Evolutionary conservation across 2,888 invertebrate species (phyloP).

Genomic region (Coremacera marginata): DNA sequence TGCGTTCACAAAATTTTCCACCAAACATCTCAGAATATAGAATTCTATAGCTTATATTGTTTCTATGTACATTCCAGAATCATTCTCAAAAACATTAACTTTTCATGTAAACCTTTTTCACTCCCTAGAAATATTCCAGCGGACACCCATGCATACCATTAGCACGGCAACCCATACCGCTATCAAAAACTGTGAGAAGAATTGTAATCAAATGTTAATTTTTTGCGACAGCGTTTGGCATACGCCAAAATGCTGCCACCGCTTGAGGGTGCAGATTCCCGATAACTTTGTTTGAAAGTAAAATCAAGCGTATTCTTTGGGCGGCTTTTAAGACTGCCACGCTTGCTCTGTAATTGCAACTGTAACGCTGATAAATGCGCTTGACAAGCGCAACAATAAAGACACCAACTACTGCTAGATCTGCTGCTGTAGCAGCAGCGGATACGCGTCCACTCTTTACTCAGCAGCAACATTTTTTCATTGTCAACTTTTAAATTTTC

Average conservation of each 20-base stretch:
- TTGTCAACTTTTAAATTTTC: constrained; percentile 17
- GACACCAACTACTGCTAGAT: background rate
- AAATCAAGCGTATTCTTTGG: background rate
- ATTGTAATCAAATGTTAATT: constrained; percentile 35
- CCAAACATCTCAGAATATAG: no score
- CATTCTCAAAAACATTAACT: no score
- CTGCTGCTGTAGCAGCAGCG: background rate
- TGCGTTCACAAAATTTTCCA: no score
- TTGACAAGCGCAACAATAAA: constrained; percentile 11
- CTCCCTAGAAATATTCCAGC: no score
- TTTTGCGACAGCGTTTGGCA: constrained; percentile 31
- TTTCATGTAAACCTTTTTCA: no score
- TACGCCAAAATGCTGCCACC: background rate
- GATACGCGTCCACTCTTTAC: background rate
- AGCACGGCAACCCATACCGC: background rate
- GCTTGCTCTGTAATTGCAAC: constrained; percentile 21
- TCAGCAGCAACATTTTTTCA: constrained; percentile 29
- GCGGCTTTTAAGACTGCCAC: background rate
- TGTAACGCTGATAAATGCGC: constrained; percentile 35
- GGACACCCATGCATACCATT: no score
- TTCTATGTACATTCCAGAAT: no score
- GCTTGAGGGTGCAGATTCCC: background rate
- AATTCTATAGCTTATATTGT: no score
- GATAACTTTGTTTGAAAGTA: background rate
- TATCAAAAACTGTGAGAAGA: background rate